Base-by-base conservation (phyloP, 1,140 invertebrate species). In the Physella acuta region DNA sequence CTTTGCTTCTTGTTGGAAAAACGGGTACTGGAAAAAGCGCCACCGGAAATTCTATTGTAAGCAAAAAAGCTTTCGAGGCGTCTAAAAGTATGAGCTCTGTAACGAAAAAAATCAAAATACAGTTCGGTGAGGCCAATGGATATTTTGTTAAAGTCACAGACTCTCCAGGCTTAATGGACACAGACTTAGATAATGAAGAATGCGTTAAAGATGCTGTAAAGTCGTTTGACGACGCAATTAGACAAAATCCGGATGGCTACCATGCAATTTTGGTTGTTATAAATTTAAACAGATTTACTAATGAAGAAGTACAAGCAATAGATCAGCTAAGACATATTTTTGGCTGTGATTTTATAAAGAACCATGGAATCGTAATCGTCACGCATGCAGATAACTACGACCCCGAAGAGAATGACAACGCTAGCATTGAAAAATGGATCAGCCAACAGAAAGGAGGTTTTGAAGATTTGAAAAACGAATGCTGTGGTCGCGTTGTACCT, bases 31-130 rank as follows among this genome's bases (percentile, higher is more conserved):
- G 55, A 3, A 58, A 58, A 4, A 58, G 52, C 52, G 52, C 52
- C 26, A 55, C 52, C 24, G 52, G 52, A 55, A 55, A 55, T 24
- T 55, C 52, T 26, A 16, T 55, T n/a, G 2, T 58, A 28, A 58
- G 11, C 26, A 58, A 30, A 5, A 11, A 30, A 30, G 30, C 16
- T 2, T 30, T 58, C 26, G 28, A 24, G 39, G 17, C 36, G 4
- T 44, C 24, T 4, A 0, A 8, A 17, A 24, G 16, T 11, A 8
- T n/a, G 14, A 39, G 2, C 2, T 61, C 59, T n/a, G 36, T n/a
- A 36, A 61, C 59, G 16, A 44, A 39, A 24, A n/a, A 61, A 3
- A 24, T 61, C 20, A 1, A 24, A 24, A 28, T 0, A 24, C 2
- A 34, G 1, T 39, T 8, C 11, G 20, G 0, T 26, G 4, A 61